Conservation (phyloP, 2,888 invertebrate species). For the Schizaphis graminum region DNA sequence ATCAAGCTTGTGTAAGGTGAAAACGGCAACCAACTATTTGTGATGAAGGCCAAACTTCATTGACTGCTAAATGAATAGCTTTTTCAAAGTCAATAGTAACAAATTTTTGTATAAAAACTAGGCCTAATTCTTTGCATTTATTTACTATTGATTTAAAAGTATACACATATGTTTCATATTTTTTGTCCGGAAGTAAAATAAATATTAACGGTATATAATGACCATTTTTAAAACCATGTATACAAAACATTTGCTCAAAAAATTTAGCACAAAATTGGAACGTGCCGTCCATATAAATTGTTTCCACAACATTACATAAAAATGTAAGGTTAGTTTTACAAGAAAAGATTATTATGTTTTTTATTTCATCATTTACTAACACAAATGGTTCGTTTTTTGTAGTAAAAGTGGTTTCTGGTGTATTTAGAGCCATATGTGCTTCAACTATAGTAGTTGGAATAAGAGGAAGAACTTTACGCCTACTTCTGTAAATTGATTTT, state of each 20-base stretch:
- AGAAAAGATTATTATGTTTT: too few species aligned
- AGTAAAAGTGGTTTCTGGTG: not conserved
- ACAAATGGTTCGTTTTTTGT: too few species aligned
- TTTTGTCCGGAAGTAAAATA: too few species aligned
- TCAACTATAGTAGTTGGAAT: not conserved
- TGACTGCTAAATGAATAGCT: not conserved
- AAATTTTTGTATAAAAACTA: not conserved
- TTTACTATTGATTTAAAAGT: not conserved
- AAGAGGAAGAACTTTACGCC: not conserved
- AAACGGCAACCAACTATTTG: not conserved
- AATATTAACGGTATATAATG: constrained; percentile 7
- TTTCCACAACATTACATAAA: too few species aligned
- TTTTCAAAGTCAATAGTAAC: constrained; percentile 13
- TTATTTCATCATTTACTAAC: too few species aligned
- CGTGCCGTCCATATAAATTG: too few species aligned
- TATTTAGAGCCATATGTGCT: not conserved
- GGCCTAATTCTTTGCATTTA: not conserved
- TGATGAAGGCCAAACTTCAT: not conserved
- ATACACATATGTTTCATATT: not conserved
- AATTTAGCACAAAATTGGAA: not conserved
- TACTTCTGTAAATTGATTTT: too few species aligned
- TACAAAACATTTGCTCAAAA: not conserved
- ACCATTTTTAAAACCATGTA: not conserved
- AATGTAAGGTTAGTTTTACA: too few species aligned
- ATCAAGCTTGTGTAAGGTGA: not conserved